These are phyloP conservation scores for Argya squamiceps DNA, from an alignment of 2,797 vertebrate species.

Conservation along the genomic window DNA sequence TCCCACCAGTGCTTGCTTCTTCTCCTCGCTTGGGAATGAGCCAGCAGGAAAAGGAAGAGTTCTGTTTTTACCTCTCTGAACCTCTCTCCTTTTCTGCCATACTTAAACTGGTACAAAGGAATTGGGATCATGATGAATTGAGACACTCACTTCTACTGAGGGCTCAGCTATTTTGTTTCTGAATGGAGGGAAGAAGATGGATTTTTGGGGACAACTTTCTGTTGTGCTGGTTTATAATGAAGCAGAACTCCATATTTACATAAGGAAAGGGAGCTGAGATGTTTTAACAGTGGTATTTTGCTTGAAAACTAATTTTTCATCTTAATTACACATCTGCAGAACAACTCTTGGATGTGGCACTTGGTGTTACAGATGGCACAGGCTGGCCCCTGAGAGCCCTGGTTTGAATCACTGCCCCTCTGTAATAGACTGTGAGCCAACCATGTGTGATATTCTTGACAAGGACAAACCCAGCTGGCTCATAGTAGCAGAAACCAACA, in stretches of 20 bases:
- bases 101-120: background rate
- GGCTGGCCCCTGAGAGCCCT: background rate
- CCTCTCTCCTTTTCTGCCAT: background rate
- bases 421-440: background rate
- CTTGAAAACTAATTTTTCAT: background rate
- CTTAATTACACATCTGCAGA: slow-evolving; percentile 14
- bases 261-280: background rate
- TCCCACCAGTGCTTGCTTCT: background rate
- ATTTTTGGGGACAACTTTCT: background rate
- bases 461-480: slow-evolving; percentile 43
- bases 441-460: slow-evolving; percentile 16
- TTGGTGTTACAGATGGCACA: background rate
- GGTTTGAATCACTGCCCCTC: background rate
- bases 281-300: background rate
- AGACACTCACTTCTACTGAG: background rate
- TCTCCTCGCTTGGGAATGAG: background rate
- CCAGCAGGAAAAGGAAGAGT: background rate
- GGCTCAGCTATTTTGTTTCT: background rate
- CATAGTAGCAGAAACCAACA: background rate
- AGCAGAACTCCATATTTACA: background rate
- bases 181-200: background rate
- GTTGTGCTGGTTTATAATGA: background rate
- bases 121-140: background rate
- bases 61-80: background rate
- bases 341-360: background rate